Percentiles rank a stretch among this genome's conserved stretches.
Evolutionary conservation across 2,797 vertebrate species (phyloP).

Genomic region (Lithobates sylvaticus): DNA sequence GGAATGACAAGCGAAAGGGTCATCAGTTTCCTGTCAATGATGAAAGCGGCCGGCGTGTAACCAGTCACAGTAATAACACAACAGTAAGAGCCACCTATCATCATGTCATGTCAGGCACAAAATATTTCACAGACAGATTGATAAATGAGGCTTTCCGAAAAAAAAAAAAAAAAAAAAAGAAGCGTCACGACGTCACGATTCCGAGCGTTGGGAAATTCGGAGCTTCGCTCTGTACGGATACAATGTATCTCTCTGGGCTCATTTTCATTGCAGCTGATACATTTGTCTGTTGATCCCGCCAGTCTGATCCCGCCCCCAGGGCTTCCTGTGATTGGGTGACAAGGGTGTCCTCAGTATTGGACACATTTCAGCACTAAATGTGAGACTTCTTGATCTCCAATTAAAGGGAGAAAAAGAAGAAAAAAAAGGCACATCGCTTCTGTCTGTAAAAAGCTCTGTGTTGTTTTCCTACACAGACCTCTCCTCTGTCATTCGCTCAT

Average conservation of each 20-base stretch:
- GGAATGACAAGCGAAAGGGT: constrained; percentile 1
- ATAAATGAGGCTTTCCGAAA: not conserved
- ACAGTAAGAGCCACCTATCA: not conserved
- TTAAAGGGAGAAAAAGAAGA: no score
- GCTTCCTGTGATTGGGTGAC: no score
- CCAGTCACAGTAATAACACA: not conserved
- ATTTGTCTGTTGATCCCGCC: not conserved
- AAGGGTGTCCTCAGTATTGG: no score
- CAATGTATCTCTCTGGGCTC: not conserved
- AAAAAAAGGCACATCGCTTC: no score
- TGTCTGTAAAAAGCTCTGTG: no score
- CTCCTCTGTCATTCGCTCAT: no score
- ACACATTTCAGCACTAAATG: no score
- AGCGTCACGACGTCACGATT: not conserved
- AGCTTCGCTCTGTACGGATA: not conserved
- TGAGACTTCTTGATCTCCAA: no score
- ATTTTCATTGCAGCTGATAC: no score
- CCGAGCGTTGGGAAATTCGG: not conserved
- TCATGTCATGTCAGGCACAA: not conserved
- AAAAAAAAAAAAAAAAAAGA: not conserved
- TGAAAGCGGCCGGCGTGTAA: not conserved
- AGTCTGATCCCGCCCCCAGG: no score
- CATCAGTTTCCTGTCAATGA: constrained; percentile 3
- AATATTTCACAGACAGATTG: not conserved
- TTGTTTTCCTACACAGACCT: no score